Evolutionary conservation across 2,113 vertebrate species (phyloP).

Genomic region (Pomatorhinus ruficollis): DNA sequence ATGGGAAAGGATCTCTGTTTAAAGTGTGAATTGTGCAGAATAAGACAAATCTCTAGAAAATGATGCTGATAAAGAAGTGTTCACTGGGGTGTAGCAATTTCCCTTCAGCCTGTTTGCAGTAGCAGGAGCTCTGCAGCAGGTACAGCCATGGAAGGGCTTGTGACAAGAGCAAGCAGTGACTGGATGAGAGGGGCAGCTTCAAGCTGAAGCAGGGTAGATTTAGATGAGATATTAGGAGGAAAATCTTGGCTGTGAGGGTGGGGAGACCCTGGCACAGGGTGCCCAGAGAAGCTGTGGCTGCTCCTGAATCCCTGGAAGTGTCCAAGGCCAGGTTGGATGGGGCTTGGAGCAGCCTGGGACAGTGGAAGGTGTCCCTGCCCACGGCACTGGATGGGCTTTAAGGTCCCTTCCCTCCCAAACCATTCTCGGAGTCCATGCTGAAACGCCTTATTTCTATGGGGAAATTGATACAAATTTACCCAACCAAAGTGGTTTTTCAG

Average conservation of each 20-base stretch:
- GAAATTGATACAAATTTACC: neutral
- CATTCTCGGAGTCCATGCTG: neutral
- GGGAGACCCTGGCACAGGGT: fast-evolving
- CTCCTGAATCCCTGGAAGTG: neutral
- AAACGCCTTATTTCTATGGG: neutral
- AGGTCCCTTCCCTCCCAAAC: neutral
- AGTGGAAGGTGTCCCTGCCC: neutral
- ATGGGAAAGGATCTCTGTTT: neutral
- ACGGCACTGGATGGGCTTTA: neutral
- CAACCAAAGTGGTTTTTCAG: neutral
- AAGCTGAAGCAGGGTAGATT: neutral
- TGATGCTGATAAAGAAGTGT: neutral
- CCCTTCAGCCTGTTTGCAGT: neutral
- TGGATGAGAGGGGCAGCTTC: neutral
- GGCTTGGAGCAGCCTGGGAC: fast-evolving
- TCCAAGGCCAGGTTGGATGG: fast-evolving
- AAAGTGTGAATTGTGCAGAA: neutral
- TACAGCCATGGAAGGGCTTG: neutral
- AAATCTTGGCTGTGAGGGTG: neutral
- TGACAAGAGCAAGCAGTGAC: neutral
- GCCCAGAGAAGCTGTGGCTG: neutral
- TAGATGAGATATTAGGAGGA: neutral
- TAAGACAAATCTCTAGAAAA: neutral
- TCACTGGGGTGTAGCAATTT: neutral
- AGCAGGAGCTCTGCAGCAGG: neutral